phyloP scores from a whole-genome alignment of 2,888 invertebrate genomes.

The Heteromyza rotundicornis region DNA sequence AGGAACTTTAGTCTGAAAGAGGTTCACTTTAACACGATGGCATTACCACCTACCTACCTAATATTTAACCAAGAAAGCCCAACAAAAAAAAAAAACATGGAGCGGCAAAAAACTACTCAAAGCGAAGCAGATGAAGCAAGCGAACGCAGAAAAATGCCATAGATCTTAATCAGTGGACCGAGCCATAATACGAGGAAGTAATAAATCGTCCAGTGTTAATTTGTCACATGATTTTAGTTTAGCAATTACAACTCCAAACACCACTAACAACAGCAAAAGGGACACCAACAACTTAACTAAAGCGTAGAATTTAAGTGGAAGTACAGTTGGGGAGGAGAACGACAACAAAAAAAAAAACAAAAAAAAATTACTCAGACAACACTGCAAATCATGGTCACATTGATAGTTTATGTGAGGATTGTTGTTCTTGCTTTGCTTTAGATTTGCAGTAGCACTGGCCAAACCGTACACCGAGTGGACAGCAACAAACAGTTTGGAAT shows the following conservation, averaged over 20 bases:
- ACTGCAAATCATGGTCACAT: conserved; percentile 29
- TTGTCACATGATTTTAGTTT: conserved; percentile 56
- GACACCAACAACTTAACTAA: conserved; percentile 34
- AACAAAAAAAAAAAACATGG: no score
- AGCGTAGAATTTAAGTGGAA: conserved; percentile 30
- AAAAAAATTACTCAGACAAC: conserved; percentile 51
- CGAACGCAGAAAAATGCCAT: background rate
- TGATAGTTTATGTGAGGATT: background rate
- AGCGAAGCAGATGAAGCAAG: background rate
- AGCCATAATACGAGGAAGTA: conserved; percentile 37
- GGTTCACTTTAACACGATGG: no score
- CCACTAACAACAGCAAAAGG: conserved; percentile 27
- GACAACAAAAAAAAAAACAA: conserved; percentile 26
- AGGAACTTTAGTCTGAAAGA: no score
- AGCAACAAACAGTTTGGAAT: no score
- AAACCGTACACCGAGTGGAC: background rate
- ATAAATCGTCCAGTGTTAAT: conserved; percentile 57
- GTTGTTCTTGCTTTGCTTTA: background rate
- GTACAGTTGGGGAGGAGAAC: conserved; percentile 14
- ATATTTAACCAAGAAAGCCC: no score
- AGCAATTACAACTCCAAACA: conserved; percentile 49
- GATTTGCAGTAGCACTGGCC: background rate
- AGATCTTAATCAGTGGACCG: background rate
- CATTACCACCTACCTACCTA: no score
- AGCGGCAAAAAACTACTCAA: background rate